These are phyloP conservation scores for Balearica regulorum DNA, from an alignment of 2,797 vertebrate species.

Conservation along the genomic window DNA sequence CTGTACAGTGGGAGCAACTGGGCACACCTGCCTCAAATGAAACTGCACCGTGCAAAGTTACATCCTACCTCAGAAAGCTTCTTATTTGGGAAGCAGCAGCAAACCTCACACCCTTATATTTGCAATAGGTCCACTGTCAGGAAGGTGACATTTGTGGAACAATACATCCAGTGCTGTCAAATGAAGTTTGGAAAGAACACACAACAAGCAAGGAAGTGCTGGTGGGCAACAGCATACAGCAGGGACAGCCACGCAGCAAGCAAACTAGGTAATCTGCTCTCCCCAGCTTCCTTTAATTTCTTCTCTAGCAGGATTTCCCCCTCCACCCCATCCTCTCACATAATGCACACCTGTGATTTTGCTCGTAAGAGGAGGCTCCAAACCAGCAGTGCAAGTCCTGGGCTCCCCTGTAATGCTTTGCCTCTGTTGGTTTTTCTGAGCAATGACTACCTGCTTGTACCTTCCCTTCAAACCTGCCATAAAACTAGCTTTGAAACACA, in stretches of 20 bases:
- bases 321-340: neutral
- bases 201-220: rapidly evolving
- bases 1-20: neutral
- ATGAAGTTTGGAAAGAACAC: neutral
- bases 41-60: neutral
- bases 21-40: neutral
- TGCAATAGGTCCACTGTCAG: neutral
- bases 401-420: neutral
- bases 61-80: neutral
- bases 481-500: neutral
- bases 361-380: neutral
- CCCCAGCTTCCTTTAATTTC: neutral
- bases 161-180: neutral
- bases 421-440: neutral
- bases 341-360: neutral
- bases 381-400: neutral
- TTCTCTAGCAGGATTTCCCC: neutral
- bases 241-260: neutral
- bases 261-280: neutral
- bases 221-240: neutral
- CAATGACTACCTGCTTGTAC: neutral
- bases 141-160: neutral
- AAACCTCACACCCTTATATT: neutral
- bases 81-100: neutral
- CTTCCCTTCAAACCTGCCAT: neutral